Evolutionary conservation across 2,888 invertebrate genomes (phyloP).

Genomic region (Drosophila melanosoma): DNA sequence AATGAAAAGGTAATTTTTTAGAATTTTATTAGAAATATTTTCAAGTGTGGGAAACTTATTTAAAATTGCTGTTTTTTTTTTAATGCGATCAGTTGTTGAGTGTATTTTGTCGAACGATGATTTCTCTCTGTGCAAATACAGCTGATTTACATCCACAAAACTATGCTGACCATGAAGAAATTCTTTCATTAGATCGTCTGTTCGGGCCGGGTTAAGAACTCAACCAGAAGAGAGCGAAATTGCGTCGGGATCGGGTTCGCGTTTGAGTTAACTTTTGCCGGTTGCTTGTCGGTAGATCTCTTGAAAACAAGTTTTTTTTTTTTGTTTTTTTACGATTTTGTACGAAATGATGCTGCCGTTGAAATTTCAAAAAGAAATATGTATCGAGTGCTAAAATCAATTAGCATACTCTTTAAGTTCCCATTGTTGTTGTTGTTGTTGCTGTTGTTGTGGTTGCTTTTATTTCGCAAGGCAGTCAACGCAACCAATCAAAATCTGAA

Average conservation of each 20-base stretch:
- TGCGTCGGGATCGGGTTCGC: slow-evolving; percentile 28
- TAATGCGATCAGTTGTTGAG: not conserved
- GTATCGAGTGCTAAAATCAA: slow-evolving; percentile 76
- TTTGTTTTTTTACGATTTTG: slow-evolving; percentile 16
- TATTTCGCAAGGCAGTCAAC: slow-evolving; percentile 32
- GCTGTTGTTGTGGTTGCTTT: slow-evolving; percentile 15
- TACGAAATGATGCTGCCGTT: slow-evolving; percentile 58
- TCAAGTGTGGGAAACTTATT: not conserved
- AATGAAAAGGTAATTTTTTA: not conserved
- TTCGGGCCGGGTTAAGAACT: slow-evolving; percentile 62
- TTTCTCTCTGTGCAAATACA: slow-evolving; percentile 39
- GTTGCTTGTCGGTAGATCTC: slow-evolving; percentile 1
- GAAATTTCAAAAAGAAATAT: slow-evolving; percentile 62
- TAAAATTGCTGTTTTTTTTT: not conserved
- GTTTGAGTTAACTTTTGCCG: slow-evolving; percentile 8
- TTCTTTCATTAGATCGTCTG: slow-evolving; percentile 70
- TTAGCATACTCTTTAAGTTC: slow-evolving; percentile 70
- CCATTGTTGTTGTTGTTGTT: slow-evolving; percentile 26
- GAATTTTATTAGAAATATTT: not conserved
- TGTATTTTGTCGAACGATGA: not conserved
- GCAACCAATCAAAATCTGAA: slow-evolving; percentile 38
- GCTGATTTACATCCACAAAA: slow-evolving; percentile 56
- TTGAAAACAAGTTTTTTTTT: slow-evolving; percentile 62
- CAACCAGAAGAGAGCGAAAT: slow-evolving; percentile 28
- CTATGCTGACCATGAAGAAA: slow-evolving; percentile 52